Base-by-base conservation (phyloP, 2,888 invertebrate species). In the Scaptodrosophila latifasciaeformis region DNA sequence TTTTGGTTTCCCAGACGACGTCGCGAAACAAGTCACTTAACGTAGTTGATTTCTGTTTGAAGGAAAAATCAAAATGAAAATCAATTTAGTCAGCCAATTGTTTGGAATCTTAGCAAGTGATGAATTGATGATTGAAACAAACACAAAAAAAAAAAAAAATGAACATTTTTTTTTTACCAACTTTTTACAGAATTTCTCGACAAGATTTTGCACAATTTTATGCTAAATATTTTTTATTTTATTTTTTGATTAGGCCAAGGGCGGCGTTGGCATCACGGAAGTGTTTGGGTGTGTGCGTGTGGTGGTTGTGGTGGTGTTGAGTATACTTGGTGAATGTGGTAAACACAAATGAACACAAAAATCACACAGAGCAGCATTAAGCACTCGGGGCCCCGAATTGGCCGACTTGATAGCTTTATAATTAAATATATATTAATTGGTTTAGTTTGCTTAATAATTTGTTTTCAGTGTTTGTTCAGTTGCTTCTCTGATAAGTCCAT, bases 1-100 rank as follows among this genome's bases (percentile, higher is more conserved):
- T 24, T 24, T 24, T 24, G 24, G 7, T 24, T 10, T 24, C 21
- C 21, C 42, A 18, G 13, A 21, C 12, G 12, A 10, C 39, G n/a
- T 27, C 24, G 47, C 49, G 29, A 39, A 13, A 55, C 47, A 52
- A 54, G 43, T 60, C 62, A 59, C 64, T 80, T 66, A 84, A 72
- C 84, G 84, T 67, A 84, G 76, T 67, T 84, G 84, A 78, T 84
- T 84, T 77, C 84, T 84, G 69, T 52, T 5, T 37, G 40, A 44
- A 39, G 10, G 40, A 42, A 51, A 52, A 42, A 34, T 34, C 13
- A 48, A 54, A 51, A 35, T 13, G 10, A 19, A 5, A 18, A 48
- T 17, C 15, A 18, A 6, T 19, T 50, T 44, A 49, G 31, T 21
- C 6, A 17, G 5, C 18, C 27, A 18, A 29, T 7, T 30, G 17